phyloP scores from a whole-genome alignment of 2,888 invertebrate genomes.

The Trissolcus brochymenae region DNA sequence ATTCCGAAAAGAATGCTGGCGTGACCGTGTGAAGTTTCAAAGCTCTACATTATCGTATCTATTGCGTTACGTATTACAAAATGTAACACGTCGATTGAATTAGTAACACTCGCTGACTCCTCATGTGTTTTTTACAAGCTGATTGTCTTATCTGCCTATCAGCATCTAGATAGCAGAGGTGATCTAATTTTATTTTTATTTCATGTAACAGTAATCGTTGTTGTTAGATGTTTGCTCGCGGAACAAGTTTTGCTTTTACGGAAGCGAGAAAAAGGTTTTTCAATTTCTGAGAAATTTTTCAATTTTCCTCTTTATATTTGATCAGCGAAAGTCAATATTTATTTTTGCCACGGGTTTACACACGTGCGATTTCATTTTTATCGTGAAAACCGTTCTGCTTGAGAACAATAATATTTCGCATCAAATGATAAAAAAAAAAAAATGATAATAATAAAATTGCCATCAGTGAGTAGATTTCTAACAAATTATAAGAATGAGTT shows the following conservation, averaged over 20 bases:
- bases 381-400: too few relatives aligned
- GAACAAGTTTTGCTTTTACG: neutral
- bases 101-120: slow-evolving; percentile 38
- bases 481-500: too few relatives aligned
- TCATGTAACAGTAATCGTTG: slow-evolving; percentile 7
- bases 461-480: too few relatives aligned
- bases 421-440: too few relatives aligned
- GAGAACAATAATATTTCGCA: too few relatives aligned
- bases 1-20: slow-evolving; percentile 54
- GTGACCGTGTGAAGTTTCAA: slow-evolving; percentile 60
- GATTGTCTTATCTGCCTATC: slow-evolving; percentile 11
- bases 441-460: too few relatives aligned
- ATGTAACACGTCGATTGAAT: slow-evolving; percentile 41
- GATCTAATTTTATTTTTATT: neutral
- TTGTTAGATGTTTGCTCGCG: neutral
- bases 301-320: too few relatives aligned
- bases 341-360: slow-evolving; percentile 1
- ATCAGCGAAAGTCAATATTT: slow-evolving; percentile 11
- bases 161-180: slow-evolving; percentile 13
- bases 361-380: too few relatives aligned
- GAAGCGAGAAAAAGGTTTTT: neutral
- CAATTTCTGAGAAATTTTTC: too few relatives aligned
- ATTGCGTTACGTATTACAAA: slow-evolving; percentile 39
- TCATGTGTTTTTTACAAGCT: slow-evolving; percentile 1
- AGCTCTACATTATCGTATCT: slow-evolving; percentile 43